These are phyloP conservation scores for Porites divaricata DNA, from an alignment of 92 coral and sea anemone species.

Conservation along the genomic window DNA sequence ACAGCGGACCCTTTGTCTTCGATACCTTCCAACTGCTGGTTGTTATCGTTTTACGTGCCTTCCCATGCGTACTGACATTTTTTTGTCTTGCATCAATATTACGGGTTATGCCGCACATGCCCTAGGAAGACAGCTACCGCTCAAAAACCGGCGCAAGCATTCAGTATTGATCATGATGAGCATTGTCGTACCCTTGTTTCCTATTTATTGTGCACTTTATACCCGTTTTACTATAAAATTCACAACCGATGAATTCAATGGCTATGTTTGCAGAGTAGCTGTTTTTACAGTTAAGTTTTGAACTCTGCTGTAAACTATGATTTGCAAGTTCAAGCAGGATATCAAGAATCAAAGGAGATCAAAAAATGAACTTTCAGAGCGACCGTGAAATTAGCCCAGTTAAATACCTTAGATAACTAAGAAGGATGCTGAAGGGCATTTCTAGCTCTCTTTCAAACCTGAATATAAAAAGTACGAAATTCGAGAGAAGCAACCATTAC, in stretches of 20 bases:
- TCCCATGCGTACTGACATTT: constrained; percentile 2
- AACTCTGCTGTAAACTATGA: constrained; percentile 13
- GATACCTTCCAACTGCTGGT: not conserved
- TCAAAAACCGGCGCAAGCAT: not conserved
- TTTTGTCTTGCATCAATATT: constrained; percentile 8
- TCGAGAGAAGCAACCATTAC: no score
- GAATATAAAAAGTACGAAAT: no score
- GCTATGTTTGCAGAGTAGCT: not conserved
- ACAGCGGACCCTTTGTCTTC: no score
- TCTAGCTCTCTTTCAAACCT: no score
- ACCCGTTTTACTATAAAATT: not conserved
- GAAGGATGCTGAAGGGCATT: no score
- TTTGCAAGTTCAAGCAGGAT: constrained; percentile 2
- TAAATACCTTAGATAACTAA: no score
- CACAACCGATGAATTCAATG: not conserved
- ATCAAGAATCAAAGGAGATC: not conserved
- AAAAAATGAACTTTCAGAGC: not conserved
- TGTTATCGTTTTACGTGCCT: not conserved
- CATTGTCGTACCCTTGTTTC: not conserved
- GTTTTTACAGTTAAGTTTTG: not conserved
- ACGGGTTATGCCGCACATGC: not conserved
- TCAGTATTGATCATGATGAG: not conserved
- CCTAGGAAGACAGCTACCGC: not conserved
- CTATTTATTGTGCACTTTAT: not conserved
- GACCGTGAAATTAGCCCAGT: not conserved